phyloP scores from a whole-genome alignment of 1,140 invertebrate species.

The Hylaeus volcanicus region DNA sequence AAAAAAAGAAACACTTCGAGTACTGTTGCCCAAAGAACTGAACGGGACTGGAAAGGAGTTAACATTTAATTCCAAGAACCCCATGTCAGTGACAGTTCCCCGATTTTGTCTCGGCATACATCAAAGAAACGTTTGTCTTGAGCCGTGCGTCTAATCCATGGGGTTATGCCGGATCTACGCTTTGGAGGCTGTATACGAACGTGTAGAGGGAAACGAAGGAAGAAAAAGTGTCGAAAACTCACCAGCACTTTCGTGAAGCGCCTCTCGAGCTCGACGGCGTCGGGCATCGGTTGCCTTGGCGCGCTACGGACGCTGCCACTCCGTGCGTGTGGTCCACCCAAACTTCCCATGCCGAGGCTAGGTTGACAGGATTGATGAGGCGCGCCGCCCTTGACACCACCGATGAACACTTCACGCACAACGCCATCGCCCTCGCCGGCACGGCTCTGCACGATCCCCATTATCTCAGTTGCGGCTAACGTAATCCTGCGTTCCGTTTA shows the following conservation, averaged over 20 bases:
- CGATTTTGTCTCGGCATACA: neutral
- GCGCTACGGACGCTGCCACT: slow-evolving; percentile 87
- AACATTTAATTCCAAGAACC: neutral
- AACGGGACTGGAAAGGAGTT: neutral
- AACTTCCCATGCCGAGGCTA: slow-evolving; percentile 68
- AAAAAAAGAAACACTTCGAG: neutral
- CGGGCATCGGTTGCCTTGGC: slow-evolving; percentile 93
- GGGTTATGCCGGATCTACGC: slow-evolving; percentile 11
- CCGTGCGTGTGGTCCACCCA: slow-evolving; percentile 81
- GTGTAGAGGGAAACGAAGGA: neutral
- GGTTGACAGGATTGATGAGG: slow-evolving; percentile 70
- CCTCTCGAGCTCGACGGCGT: slow-evolving; percentile 92
- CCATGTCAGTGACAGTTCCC: neutral
- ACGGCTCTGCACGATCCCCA: slow-evolving; percentile 77
- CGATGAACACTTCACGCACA: slow-evolving; percentile 68
- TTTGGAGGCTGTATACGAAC: neutral
- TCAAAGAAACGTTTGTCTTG: neutral
- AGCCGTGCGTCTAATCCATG: neutral
- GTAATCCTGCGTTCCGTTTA: neutral
- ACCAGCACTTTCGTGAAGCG: slow-evolving; percentile 97
- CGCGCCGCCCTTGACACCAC: slow-evolving; percentile 67
- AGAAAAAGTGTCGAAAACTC: slow-evolving; percentile 77
- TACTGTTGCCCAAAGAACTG: neutral
- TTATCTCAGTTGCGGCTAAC: slow-evolving; percentile 40
- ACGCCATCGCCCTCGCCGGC: slow-evolving; percentile 66